phyloP scores from a whole-genome alignment of 2,888 invertebrate species.

The Axea sp. region DNA sequence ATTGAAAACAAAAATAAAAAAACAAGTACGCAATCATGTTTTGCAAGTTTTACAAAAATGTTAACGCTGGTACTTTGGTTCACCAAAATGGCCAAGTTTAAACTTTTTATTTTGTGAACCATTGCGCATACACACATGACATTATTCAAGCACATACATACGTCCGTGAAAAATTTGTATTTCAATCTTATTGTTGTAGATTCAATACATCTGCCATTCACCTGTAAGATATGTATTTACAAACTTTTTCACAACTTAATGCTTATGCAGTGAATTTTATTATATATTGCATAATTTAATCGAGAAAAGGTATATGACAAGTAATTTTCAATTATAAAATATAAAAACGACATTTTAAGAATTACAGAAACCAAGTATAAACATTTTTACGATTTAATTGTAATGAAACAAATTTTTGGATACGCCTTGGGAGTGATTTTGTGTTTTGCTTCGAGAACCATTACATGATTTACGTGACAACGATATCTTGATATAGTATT shows the following conservation, averaged over 20 bases:
- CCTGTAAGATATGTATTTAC: constrained; percentile 60
- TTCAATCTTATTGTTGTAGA: constrained; percentile 46
- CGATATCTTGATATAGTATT: constrained; percentile 6
- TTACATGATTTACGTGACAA: constrained; percentile 1
- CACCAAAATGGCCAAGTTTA: constrained; percentile 41
- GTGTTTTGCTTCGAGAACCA: background rate
- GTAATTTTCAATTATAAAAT: constrained; percentile 1
- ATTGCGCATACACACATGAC: constrained; percentile 45
- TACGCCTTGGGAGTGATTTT: constrained; percentile 12
- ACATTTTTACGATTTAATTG: background rate
- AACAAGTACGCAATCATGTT: constrained; percentile 7
- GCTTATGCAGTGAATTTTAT: constrained; percentile 16
- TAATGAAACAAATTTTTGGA: constrained; percentile 5
- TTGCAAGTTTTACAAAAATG: constrained; percentile 24
- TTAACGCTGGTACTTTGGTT: constrained; percentile 19
- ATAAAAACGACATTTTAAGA: constrained; percentile 10
- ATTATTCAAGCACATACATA: constrained; percentile 56
- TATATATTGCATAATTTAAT: constrained; percentile 10
- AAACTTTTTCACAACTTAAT: constrained; percentile 43
- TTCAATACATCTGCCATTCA: constrained; percentile 47
- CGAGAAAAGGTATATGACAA: constrained; percentile 19
- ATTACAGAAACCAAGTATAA: constrained; percentile 3
- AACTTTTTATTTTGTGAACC: constrained; percentile 30
- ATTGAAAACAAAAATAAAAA: constrained; percentile 15
- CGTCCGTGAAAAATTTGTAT: constrained; percentile 58